Conservation (phyloP, 1,140 invertebrate genomes). For the Conus ventricosus region DNA sequence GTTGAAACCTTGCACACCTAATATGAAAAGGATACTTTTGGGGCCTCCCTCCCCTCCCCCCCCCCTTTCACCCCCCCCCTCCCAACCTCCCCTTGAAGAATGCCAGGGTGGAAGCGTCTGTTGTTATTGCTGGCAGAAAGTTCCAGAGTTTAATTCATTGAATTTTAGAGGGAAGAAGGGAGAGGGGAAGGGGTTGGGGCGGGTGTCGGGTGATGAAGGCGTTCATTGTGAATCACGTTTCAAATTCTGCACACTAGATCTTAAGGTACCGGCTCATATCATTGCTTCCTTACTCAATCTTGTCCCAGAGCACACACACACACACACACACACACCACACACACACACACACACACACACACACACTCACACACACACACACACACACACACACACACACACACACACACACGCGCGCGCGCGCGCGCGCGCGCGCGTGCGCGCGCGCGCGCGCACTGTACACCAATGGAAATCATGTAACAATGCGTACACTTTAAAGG, state of each 20-base stretch:
- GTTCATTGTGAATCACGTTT: not conserved
- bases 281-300: not conserved
- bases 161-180: not conserved
- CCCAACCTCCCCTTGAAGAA: too few species aligned
- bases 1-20: too few species aligned
- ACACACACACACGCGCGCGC: too few species aligned
- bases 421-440: too few species aligned
- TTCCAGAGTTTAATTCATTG: not conserved
- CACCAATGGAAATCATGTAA: not conserved
- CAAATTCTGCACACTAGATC: not conserved
- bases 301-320: not conserved
- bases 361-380: not conserved
- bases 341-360: too few species aligned
- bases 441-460: too few species aligned
- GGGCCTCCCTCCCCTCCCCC: too few species aligned
- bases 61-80: too few species aligned
- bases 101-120: too few species aligned
- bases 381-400: not conserved
- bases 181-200: too few species aligned
- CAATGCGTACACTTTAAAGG: not conserved
- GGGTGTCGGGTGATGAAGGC: not conserved
- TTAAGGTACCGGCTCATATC: not conserved
- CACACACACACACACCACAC: not conserved
- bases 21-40: too few species aligned
- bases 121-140: not conserved